Percentiles rank a stretch among this genome's conserved stretches.
phyloP scores from a whole-genome alignment of 2,888 invertebrate species.

The Doris montereyensis region DNA sequence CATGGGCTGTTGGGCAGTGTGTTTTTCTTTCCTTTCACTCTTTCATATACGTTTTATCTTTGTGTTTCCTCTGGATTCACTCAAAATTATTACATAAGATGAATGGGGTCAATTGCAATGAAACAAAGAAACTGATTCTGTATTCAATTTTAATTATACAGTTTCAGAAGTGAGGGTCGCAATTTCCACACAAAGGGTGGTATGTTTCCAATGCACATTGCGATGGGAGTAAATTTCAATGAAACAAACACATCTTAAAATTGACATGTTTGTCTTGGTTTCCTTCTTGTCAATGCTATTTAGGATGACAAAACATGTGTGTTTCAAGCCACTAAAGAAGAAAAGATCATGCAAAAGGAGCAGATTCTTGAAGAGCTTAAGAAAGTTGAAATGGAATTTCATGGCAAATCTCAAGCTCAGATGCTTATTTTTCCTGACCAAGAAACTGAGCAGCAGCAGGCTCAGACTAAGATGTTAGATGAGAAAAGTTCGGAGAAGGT shows the following conservation, averaged over 20 bases:
- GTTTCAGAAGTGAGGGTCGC: too few relatives aligned
- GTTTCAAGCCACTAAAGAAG: slow-evolving; percentile 72
- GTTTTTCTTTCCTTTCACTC: too few relatives aligned
- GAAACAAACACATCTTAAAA: neutral
- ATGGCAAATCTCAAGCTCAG: slow-evolving; percentile 76
- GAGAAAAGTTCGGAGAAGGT: slow-evolving; percentile 69
- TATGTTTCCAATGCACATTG: neutral
- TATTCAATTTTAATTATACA: too few relatives aligned
- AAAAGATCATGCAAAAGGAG: slow-evolving; percentile 80
- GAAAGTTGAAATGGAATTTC: slow-evolving; percentile 81
- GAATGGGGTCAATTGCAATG: too few relatives aligned
- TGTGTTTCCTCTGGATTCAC: too few relatives aligned
- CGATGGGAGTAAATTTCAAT: neutral
- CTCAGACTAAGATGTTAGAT: slow-evolving; percentile 57
- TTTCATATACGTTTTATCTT: too few relatives aligned
- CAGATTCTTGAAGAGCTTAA: slow-evolving; percentile 80
- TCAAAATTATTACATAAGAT: too few relatives aligned
- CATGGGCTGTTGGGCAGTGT: too few relatives aligned
- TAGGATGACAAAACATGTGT: slow-evolving; percentile 5
- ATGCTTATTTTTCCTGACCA: slow-evolving; percentile 65
- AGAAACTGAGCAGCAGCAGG: slow-evolving; percentile 62
- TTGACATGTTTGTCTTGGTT: neutral
- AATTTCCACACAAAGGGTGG: too few relatives aligned
- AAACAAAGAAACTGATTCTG: too few relatives aligned
- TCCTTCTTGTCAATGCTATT: neutral